Evolutionary conservation across 2,113 vertebrate genomes (phyloP).

Genomic region (Caracal caracal): DNA sequence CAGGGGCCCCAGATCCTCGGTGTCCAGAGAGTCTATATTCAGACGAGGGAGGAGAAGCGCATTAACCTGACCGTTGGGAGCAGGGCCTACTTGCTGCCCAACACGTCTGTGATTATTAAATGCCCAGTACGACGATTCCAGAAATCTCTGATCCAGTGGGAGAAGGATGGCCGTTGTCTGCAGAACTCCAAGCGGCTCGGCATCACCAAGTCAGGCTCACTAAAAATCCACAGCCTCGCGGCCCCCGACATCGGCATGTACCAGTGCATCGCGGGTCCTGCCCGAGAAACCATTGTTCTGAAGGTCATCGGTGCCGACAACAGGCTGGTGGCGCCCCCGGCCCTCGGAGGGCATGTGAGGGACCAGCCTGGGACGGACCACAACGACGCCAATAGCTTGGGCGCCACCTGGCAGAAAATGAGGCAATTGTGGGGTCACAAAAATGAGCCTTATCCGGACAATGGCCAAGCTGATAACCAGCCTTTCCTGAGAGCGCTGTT

Average conservation of each 20-base stretch:
- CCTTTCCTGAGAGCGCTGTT: conserved; percentile 74
- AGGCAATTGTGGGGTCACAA: conserved; percentile 87
- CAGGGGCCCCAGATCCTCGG: conserved; percentile 87
- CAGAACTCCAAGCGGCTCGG: conserved; percentile 87
- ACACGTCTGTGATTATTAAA: conserved; percentile 92
- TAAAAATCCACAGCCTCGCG: conserved; percentile 90
- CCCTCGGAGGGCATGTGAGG: conserved; percentile 1
- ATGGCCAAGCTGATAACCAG: conserved; percentile 77
- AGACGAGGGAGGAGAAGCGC: conserved; percentile 90
- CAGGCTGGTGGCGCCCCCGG: conserved; percentile 85
- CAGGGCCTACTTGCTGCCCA: conserved; percentile 93
- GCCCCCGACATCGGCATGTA: conserved; percentile 89
- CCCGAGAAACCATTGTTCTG: conserved; percentile 87
- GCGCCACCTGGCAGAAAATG: conserved; percentile 87
- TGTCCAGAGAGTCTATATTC: conserved; percentile 91
- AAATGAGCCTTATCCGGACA: conserved; percentile 85
- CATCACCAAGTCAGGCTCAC: conserved; percentile 90
- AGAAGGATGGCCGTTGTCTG: conserved; percentile 89
- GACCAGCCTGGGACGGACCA: conserved; percentile 24
- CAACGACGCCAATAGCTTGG: conserved; percentile 82
- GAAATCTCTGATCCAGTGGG: conserved; percentile 92
- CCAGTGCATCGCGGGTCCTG: conserved; percentile 89
- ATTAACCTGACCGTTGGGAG: conserved; percentile 92
- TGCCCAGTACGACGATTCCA: conserved; percentile 92
- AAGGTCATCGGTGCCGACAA: conserved; percentile 91